Percentiles rank a stretch among this genome's conserved stretches.
Conservation (phyloP, 2,888 invertebrate genomes). For the Oscheius onirici region DNA sequence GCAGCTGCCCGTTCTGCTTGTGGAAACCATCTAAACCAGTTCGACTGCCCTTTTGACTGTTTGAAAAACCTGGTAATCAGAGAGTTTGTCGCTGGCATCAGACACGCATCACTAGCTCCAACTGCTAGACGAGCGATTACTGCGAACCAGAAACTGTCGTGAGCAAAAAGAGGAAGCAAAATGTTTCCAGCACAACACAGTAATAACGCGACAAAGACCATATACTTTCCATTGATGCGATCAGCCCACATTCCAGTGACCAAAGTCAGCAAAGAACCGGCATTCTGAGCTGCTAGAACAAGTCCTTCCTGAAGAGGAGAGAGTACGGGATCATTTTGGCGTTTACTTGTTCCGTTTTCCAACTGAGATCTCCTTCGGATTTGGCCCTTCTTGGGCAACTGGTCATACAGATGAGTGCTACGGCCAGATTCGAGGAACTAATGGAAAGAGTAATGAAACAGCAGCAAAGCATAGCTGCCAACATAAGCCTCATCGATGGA, state of each 20-base stretch:
- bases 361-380: slow-evolving; percentile 61
- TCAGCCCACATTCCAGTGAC: slow-evolving; percentile 68
- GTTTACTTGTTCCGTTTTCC: slow-evolving; percentile 57
- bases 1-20: slow-evolving; percentile 67
- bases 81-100: slow-evolving; percentile 67
- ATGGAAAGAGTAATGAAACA: slow-evolving; percentile 68
- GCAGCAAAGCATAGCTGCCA: slow-evolving; percentile 67
- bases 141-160: slow-evolving; percentile 64
- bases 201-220: slow-evolving; percentile 59
- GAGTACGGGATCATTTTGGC: background rate
- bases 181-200: slow-evolving; percentile 64
- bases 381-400: slow-evolving; percentile 67
- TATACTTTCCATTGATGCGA: slow-evolving; percentile 67
- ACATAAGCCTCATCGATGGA: slow-evolving; percentile 67
- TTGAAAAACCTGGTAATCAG: slow-evolving; percentile 58
- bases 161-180: slow-evolving; percentile 57
- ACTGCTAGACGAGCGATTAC: slow-evolving; percentile 61
- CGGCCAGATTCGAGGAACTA: slow-evolving; percentile 66
- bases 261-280: slow-evolving; percentile 64
- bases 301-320: slow-evolving; percentile 60
- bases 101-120: slow-evolving; percentile 68
- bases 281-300: slow-evolving; percentile 69
- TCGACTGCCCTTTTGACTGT: background rate
- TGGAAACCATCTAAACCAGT: slow-evolving; percentile 61
- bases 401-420: slow-evolving; percentile 70